phyloP scores from a whole-genome alignment of 2,888 invertebrate genomes.

The Diploptera punctata region DNA sequence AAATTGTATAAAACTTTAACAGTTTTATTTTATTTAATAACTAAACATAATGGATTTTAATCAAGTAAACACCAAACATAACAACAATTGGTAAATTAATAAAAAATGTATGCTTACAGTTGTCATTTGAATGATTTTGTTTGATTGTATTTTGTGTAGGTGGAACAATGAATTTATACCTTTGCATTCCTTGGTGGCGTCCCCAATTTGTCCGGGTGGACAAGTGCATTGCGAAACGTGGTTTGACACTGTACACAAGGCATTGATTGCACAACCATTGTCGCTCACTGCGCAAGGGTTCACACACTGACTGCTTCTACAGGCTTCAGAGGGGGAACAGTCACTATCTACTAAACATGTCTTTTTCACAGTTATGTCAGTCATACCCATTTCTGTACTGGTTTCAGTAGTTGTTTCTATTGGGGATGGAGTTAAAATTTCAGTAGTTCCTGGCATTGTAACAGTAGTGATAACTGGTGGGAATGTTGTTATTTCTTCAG shows the following conservation, averaged over 20 bases:
- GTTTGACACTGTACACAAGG: slow-evolving; percentile 67
- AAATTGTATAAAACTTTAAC: too few relatives aligned
- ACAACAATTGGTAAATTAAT: too few relatives aligned
- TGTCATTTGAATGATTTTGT: too few relatives aligned
- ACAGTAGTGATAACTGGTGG: slow-evolving; percentile 26
- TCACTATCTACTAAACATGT: slow-evolving; percentile 67
- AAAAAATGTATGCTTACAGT: too few relatives aligned
- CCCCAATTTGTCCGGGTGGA: slow-evolving; percentile 59
- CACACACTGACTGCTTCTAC: slow-evolving; percentile 68
- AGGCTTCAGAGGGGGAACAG: slow-evolving; percentile 68
- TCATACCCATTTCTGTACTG: slow-evolving; percentile 26
- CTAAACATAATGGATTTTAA: too few relatives aligned
- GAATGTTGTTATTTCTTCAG: slow-evolving; percentile 35
- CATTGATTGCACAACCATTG: slow-evolving; percentile 64
- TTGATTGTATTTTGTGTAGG: background rate
- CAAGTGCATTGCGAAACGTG: slow-evolving; percentile 70
- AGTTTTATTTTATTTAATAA: too few relatives aligned
- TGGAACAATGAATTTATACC: slow-evolving; percentile 59
- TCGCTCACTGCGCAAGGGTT: slow-evolving; percentile 64
- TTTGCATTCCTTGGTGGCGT: slow-evolving; percentile 64
- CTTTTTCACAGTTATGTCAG: slow-evolving; percentile 39
- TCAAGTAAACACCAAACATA: too few relatives aligned
- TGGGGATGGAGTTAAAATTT: slow-evolving; percentile 17
- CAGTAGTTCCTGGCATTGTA: background rate
- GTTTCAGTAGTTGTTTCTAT: slow-evolving; percentile 39